A percentile compares a stretch with the other conserved stretches of the same genome.
Evolutionary conservation across 2,888 invertebrate species (phyloP).

Genomic region (Coelinius sp.): DNA sequence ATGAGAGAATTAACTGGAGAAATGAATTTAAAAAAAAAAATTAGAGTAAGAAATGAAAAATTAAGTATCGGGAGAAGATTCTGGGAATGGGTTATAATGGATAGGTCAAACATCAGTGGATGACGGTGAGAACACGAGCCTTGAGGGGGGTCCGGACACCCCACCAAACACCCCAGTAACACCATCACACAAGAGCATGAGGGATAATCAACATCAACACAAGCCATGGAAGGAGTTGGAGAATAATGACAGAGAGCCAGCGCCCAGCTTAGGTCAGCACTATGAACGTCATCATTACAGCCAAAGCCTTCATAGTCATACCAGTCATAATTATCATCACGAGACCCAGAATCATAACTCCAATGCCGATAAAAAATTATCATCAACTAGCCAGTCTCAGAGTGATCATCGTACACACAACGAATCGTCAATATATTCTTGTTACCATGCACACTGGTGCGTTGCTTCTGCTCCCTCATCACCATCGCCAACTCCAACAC

Average conservation of each 20-base stretch:
- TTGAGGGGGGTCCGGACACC: slow-evolving; percentile 67
- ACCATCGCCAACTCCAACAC: slow-evolving; percentile 61
- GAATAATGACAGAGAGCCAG: slow-evolving; percentile 60
- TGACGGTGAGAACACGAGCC: slow-evolving; percentile 64
- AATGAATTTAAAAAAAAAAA: slow-evolving; percentile 26
- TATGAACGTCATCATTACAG: slow-evolving; percentile 68
- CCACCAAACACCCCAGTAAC: slow-evolving; percentile 70
- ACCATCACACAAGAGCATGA: slow-evolving; percentile 64
- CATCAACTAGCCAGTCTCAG: slow-evolving; percentile 59
- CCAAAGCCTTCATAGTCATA: slow-evolving; percentile 69
- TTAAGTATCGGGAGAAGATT: slow-evolving; percentile 33
- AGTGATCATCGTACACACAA: slow-evolving; percentile 56
- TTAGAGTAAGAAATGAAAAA: slow-evolving; percentile 52
- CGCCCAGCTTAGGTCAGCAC: slow-evolving; percentile 70
- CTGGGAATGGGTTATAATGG: slow-evolving; percentile 69
- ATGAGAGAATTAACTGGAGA: not conserved
- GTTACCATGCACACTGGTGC: slow-evolving; percentile 69
- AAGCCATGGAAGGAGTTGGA: slow-evolving; percentile 65
- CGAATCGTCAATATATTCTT: slow-evolving; percentile 66
- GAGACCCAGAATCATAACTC: slow-evolving; percentile 49
- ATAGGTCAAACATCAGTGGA: slow-evolving; percentile 71
- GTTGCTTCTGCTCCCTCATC: slow-evolving; percentile 61
- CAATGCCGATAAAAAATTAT: slow-evolving; percentile 65
- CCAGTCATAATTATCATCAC: slow-evolving; percentile 63
- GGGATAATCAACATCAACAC: slow-evolving; percentile 56